Conservation (phyloP, 2,888 invertebrate species). For the Eristalis pertinax region DNA sequence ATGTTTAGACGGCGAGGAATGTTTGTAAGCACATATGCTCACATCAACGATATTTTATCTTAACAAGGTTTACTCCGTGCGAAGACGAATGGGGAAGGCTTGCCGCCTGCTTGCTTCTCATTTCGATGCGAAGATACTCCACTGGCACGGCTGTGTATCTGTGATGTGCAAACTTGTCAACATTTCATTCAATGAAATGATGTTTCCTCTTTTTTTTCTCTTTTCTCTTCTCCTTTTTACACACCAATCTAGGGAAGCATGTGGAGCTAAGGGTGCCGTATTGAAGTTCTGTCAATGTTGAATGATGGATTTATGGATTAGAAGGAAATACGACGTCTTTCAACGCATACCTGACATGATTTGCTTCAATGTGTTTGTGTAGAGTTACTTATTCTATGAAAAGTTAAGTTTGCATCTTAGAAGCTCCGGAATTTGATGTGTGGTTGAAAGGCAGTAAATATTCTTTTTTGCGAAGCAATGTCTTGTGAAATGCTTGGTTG, state of each 20-base stretch:
- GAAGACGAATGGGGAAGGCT: slow-evolving; percentile 9
- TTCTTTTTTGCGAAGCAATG: background rate
- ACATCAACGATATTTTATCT: slow-evolving; percentile 20
- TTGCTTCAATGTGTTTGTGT: background rate
- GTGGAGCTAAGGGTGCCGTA: background rate
- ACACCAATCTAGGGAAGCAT: background rate
- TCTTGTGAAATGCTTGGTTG: background rate
- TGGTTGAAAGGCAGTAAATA: background rate
- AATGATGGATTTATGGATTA: slow-evolving; percentile 28
- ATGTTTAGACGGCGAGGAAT: slow-evolving; percentile 26
- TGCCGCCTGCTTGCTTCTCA: background rate
- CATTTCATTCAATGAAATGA: slow-evolving; percentile 8
- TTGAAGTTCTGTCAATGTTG: slow-evolving; percentile 19
- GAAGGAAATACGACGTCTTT: background rate
- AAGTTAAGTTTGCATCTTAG: background rate
- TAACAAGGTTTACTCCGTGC: slow-evolving; percentile 18
- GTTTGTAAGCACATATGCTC: slow-evolving; percentile 24
- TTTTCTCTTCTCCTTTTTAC: background rate
- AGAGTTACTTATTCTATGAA: background rate
- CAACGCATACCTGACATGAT: background rate
- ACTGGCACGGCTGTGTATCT: background rate
- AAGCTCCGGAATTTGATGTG: background rate
- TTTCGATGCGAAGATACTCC: background rate
- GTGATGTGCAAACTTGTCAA: slow-evolving; percentile 36
- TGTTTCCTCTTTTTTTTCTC: background rate